Evolutionary conservation across 2,113 vertebrate species (phyloP).

Genomic region (Charina bottae): DNA sequence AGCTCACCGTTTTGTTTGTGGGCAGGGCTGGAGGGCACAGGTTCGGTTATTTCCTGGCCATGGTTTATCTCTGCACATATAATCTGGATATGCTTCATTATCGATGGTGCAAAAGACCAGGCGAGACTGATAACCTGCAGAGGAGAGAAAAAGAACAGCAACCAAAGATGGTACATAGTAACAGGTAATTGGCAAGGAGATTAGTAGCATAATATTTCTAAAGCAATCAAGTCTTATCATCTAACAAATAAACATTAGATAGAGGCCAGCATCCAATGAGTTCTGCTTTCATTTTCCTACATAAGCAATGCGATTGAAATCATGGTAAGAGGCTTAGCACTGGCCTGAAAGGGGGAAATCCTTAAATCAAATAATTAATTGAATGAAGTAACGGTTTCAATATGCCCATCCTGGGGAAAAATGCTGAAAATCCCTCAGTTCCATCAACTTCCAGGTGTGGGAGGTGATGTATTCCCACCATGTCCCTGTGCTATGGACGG

Average conservation of each 20-base stretch:
- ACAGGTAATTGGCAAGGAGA: background rate
- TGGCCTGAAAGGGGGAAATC: background rate
- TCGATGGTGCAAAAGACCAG: constrained; percentile 89
- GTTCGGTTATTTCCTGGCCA: constrained; percentile 81
- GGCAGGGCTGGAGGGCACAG: constrained; percentile 87
- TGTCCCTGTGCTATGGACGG: background rate
- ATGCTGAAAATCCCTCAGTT: background rate
- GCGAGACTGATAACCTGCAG: constrained; percentile 88
- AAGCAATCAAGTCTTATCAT: background rate
- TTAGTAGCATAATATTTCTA: background rate
- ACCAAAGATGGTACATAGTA: background rate
- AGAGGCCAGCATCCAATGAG: background rate
- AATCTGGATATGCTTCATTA: constrained; percentile 86
- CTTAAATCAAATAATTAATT: background rate
- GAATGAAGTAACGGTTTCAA: background rate
- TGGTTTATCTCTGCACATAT: constrained; percentile 81
- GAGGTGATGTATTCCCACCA: background rate
- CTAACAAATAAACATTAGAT: background rate
- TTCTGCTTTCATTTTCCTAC: background rate
- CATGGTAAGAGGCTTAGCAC: background rate
- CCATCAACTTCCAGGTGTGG: background rate
- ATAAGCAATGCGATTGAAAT: background rate
- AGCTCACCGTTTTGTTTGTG: constrained; percentile 82
- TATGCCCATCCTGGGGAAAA: background rate
- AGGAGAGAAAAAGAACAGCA: background rate